A percentile compares a stretch with the other conserved stretches of the same genome.
These are phyloP conservation scores for Puntigrus tetrazona DNA, from an alignment of 2,113 vertebrate species.

Conservation along the genomic window DNA sequence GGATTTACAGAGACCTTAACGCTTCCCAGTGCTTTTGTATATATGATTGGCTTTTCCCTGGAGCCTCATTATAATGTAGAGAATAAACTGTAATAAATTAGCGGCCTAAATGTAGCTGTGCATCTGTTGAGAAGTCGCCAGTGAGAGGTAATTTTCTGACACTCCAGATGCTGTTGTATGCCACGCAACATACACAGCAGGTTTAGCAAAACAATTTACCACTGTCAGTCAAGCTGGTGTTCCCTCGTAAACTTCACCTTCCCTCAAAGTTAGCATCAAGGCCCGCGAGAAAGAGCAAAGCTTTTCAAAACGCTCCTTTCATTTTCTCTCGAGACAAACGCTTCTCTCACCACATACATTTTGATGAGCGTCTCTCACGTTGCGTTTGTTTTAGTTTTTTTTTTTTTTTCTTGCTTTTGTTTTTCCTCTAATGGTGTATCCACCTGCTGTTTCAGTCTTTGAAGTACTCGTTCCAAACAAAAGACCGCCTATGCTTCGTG, in stretches of 20 bases:
- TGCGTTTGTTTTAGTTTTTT: constrained; percentile 50
- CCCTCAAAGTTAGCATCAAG: constrained; percentile 50
- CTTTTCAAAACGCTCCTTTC: constrained; percentile 30
- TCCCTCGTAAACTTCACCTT: constrained; percentile 43
- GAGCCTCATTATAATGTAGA: constrained; percentile 70
- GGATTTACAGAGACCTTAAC: constrained; percentile 33
- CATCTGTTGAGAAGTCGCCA: constrained; percentile 69
- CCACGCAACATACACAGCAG: constrained; percentile 56
- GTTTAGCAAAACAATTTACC: constrained; percentile 51
- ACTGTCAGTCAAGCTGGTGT: constrained; percentile 25
- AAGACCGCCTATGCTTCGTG: constrained; percentile 98
- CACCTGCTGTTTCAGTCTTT: constrained; percentile 87
- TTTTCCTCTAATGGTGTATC: constrained; percentile 53
- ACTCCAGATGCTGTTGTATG: constrained; percentile 63
- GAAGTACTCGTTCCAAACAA: constrained; percentile 99
- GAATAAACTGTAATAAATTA: constrained; percentile 69
- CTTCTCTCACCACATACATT: constrained; percentile 36
- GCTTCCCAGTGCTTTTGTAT: constrained; percentile 58
- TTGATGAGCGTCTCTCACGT: constrained; percentile 24
- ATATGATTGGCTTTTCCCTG: constrained; percentile 61
- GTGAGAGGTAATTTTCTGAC: constrained; percentile 63
- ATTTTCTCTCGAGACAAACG: constrained; percentile 37
- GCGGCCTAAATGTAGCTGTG: constrained; percentile 58
- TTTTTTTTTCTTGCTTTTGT: constrained; percentile 48
- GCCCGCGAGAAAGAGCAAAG: constrained; percentile 19